phyloP scores from a whole-genome alignment of 2,113 vertebrate genomes.

The Cynopterus brachyotis region DNA sequence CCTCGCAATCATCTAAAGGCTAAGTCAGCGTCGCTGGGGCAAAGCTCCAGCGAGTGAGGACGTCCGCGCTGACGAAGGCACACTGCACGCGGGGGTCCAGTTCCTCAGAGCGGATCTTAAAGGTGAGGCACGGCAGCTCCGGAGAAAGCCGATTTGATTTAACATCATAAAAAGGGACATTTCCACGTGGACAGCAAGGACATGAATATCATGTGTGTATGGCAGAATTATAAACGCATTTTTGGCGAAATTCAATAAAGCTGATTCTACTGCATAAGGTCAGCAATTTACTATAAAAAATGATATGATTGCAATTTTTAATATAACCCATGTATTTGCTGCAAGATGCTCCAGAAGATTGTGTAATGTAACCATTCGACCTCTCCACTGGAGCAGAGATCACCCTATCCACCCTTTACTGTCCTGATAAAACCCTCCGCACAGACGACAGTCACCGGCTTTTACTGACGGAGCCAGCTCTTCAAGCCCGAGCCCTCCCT shows the following conservation, averaged over 20 bases:
- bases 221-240: conserved; percentile 85
- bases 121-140: conserved; percentile 78
- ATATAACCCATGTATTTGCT: conserved; percentile 89
- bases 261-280: conserved; percentile 91
- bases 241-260: conserved; percentile 93
- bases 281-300: conserved; percentile 90
- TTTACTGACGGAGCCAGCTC: conserved; percentile 62
- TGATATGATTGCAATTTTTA: conserved; percentile 90
- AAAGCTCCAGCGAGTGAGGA: not conserved
- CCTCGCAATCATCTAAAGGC: not conserved
- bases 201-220: conserved; percentile 85
- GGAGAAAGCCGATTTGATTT: conserved; percentile 86
- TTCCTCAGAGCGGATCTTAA: conserved; percentile 81
- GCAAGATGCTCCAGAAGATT: conserved; percentile 84
- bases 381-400: conserved; percentile 81
- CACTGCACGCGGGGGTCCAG: conserved; percentile 41
- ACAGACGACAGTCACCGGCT: conserved; percentile 73
- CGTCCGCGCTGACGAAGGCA: conserved; percentile 41
- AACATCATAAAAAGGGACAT: conserved; percentile 86
- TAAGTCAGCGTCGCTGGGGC: not conserved
- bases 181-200: conserved; percentile 86
- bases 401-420: conserved; percentile 82
- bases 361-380: conserved; percentile 85
- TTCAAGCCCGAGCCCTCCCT: not conserved
- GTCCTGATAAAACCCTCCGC: conserved; percentile 82